phyloP scores from a whole-genome alignment of 2,797 vertebrate genomes.

The Champsocephalus gunnari region DNA sequence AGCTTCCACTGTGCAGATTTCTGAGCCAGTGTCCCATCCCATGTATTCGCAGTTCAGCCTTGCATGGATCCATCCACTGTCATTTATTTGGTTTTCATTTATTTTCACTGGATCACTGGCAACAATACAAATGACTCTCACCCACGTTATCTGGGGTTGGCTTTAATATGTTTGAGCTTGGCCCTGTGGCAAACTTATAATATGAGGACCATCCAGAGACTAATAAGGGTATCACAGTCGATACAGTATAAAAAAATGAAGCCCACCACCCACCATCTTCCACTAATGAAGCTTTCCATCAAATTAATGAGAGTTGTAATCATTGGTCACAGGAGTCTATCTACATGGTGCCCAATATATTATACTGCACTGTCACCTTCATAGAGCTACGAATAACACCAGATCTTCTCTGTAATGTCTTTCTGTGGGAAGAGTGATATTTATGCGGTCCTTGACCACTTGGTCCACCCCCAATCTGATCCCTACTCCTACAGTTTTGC shows the following conservation, averaged over 20 bases:
- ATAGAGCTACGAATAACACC: conserved; percentile 19
- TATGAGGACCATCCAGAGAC: conserved; percentile 32
- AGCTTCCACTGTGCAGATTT: conserved; percentile 38
- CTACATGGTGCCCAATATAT: conserved; percentile 30
- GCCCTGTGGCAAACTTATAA: conserved; percentile 26
- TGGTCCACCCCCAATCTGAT: conserved; percentile 1
- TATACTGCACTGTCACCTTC: conserved; percentile 38
- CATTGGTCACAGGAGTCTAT: conserved; percentile 44
- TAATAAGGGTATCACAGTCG: conserved; percentile 29
- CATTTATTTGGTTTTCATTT: conserved; percentile 33
- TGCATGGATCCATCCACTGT: conserved; percentile 25
- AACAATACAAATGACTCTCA: conserved; percentile 15
- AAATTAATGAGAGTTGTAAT: conserved; percentile 70
- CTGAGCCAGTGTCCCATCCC: conserved; percentile 23
- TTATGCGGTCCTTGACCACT: conserved; percentile 1
- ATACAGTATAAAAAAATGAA: conserved; percentile 52
- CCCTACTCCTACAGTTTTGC: conserved; percentile 39
- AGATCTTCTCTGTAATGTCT: conserved; percentile 29
- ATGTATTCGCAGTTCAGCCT: conserved; percentile 32
- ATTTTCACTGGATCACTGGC: conserved; percentile 28
- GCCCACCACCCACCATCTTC: conserved; percentile 36
- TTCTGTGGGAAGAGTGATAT: conserved; percentile 26
- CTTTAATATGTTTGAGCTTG: conserved; percentile 12
- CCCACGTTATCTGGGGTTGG: conserved; percentile 22
- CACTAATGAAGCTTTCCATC: conserved; percentile 63